A percentile compares a stretch with the other conserved stretches of the same genome.
Evolutionary conservation across 2,113 vertebrate genomes (phyloP).

Genomic region (Dasyprocta punctata): DNA sequence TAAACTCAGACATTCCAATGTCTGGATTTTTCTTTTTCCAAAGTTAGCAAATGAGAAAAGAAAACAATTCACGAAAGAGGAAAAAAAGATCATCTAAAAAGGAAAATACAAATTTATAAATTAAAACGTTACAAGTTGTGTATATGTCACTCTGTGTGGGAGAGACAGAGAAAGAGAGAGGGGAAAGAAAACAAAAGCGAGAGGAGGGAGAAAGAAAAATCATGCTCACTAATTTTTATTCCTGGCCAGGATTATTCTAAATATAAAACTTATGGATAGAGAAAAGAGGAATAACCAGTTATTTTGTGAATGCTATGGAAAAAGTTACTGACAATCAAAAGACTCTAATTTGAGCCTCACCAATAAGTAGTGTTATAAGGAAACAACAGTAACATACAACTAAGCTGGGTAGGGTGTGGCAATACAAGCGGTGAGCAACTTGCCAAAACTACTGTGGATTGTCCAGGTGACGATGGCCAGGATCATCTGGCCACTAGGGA

Average conservation of each 20-base stretch:
- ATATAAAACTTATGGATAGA: slow-evolving; percentile 8
- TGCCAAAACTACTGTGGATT: slow-evolving; percentile 21
- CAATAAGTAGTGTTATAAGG: background rate
- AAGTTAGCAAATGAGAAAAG: slow-evolving; percentile 80
- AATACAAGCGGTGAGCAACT: background rate
- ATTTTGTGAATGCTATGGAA: background rate
- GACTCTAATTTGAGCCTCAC: background rate
- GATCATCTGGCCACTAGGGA: slow-evolving; percentile 9
- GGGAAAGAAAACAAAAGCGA: too few species aligned
- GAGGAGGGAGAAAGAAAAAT: accelerated
- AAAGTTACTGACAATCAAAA: background rate
- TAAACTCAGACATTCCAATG: slow-evolving; percentile 84
- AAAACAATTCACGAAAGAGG: slow-evolving; percentile 78
- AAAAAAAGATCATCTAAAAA: slow-evolving; percentile 59
- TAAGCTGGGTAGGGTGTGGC: background rate
- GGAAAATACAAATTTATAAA: slow-evolving; percentile 64
- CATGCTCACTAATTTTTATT: background rate
- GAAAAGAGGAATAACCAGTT: background rate
- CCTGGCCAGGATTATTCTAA: slow-evolving; percentile 30
- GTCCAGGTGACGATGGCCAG: slow-evolving; percentile 12
- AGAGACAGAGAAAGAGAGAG: too few species aligned
- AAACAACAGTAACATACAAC: slow-evolving; percentile 24
- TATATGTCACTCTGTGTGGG: background rate
- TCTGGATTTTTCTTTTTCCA: slow-evolving; percentile 80
- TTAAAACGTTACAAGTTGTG: slow-evolving; percentile 52